Base-by-base conservation (phyloP, 2,113 vertebrate genomes). In the Esox niger region DNA sequence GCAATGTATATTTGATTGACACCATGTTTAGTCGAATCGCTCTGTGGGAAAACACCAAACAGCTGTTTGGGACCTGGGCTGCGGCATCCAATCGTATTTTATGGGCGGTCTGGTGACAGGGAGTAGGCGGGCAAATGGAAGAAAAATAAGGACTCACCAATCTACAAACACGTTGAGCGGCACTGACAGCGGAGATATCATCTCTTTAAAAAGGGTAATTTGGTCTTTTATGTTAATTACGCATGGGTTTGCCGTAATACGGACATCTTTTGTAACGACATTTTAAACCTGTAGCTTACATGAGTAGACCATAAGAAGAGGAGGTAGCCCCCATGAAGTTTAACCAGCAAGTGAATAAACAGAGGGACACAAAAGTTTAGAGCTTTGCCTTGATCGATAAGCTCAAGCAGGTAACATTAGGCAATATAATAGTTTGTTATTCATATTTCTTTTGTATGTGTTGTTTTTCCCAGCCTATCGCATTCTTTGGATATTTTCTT, bases 1-100 rank as follows among this genome's bases (percentile, higher is more conserved):
- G 82, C 83, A 81, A 87, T 88, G 81, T 77, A 23, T 67, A 30
- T 2, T 35, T 82, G 85, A 90, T 23, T 2, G 88, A 84, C 85
- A 78, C 47, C 11, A 1, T 7, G 1, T 0, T 0, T 1, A 3
- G 71, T 64, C 94, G 90, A 95, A 93, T 93, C 79, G 27, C 11
- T 2, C 81, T 85, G 80, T 78, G 88, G 75, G 79, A 89, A 92
- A 93, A 91, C 83, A 90, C 73, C 82, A 87, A 90, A 90, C 90
- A 91, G 86, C 90, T 93, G 93, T 92, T 89, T 80, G 76, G 90
- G 86, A 90, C 80, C 73, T 86, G 89, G 82, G 68, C 82, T 83
- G 91, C 86, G 84, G 86, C 83, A 89, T 56, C 93, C 92, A 93
- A 90, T 94, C 0, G 61, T 57, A 58, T 31, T 56, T 66, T 65